phyloP scores from a whole-genome alignment of 2,797 vertebrate genomes.

The Sebastes iracundus region DNA sequence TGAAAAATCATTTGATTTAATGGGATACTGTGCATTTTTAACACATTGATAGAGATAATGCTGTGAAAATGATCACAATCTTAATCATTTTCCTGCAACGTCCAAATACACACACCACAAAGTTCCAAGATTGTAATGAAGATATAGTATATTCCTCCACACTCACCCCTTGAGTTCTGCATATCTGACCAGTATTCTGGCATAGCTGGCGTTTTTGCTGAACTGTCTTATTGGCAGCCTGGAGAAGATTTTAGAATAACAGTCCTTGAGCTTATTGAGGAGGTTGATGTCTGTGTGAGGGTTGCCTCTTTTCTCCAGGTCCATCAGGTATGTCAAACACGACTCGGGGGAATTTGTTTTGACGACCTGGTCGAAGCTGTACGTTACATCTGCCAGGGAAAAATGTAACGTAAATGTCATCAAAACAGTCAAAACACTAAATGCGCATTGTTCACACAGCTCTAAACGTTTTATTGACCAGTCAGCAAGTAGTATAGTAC shows the following conservation, averaged over 20 bases:
- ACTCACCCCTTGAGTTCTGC: slow-evolving; percentile 93
- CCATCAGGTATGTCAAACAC: slow-evolving; percentile 87
- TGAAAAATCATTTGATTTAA: not conserved
- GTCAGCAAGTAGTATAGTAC: slow-evolving; percentile 31
- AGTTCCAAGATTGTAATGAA: not conserved
- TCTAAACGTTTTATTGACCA: not conserved
- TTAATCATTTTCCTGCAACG: not conserved
- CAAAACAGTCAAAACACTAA: not conserved
- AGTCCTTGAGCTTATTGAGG: slow-evolving; percentile 89
- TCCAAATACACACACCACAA: too few relatives aligned
- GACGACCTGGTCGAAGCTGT: slow-evolving; percentile 87
- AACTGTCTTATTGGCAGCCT: slow-evolving; percentile 88
- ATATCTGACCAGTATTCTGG: slow-evolving; percentile 92
- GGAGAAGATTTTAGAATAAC: slow-evolving; percentile 89
- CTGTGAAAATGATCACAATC: not conserved
- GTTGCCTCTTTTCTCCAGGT: slow-evolving; percentile 88
- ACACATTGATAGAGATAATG: not conserved
- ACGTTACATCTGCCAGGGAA: slow-evolving; percentile 85
- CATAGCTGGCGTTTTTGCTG: slow-evolving; percentile 90
- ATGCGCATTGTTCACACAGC: not conserved
- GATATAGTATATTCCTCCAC: not conserved
- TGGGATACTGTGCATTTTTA: not conserved
- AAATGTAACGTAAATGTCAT: not conserved
- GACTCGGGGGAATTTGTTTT: slow-evolving; percentile 89
- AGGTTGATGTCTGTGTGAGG: slow-evolving; percentile 83